phyloP scores from a whole-genome alignment of 2,888 invertebrate species.

The Leptinotarsa rubiginosa region DNA sequence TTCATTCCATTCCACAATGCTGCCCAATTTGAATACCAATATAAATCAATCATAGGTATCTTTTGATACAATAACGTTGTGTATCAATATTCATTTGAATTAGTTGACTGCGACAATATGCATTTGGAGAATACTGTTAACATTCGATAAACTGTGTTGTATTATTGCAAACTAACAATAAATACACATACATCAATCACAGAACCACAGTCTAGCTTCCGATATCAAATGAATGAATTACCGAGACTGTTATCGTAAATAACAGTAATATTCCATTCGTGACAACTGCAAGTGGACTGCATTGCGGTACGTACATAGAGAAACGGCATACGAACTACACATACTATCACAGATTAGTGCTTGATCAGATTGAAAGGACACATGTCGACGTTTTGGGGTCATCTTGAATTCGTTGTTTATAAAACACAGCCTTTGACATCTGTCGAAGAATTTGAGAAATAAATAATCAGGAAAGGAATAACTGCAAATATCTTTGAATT shows the following conservation, averaged over 20 bases:
- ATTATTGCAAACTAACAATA: background rate
- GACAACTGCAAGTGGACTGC: background rate
- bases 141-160: background rate
- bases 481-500: too few relatives aligned
- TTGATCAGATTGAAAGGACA: too few relatives aligned
- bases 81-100: background rate
- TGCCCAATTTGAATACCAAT: too few relatives aligned
- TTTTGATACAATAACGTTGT: background rate
- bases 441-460: too few relatives aligned
- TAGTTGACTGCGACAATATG: background rate
- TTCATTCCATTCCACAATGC: too few relatives aligned
- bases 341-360: too few relatives aligned
- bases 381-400: too few relatives aligned
- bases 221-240: background rate
- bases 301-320: background rate
- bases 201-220: background rate
- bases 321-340: too few relatives aligned
- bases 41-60: background rate
- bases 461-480: too few relatives aligned
- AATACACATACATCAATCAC: conserved; percentile 6
- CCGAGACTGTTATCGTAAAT: background rate
- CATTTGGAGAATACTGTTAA: background rate
- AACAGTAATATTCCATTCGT: background rate
- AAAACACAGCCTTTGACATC: too few relatives aligned
- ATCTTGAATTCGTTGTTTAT: too few relatives aligned